A percentile compares a stretch with the other conserved stretches of the same genome.
Evolutionary conservation across 2,113 vertebrate species (phyloP).

Genomic region (Ammodramus savannarum): DNA sequence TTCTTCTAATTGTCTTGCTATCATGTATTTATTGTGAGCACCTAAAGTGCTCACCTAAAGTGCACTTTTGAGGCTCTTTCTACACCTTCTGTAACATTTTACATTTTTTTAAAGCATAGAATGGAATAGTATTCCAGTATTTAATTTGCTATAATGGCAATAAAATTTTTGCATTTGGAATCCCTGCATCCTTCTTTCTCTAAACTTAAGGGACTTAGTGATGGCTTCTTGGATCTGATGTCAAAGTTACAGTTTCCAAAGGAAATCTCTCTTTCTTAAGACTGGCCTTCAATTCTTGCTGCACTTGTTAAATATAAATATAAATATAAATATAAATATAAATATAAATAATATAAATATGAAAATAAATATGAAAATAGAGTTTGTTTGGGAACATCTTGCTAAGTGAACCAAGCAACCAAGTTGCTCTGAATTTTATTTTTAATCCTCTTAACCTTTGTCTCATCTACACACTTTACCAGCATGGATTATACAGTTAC

Average conservation of each 20-base stretch:
- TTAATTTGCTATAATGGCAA: background rate
- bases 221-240: background rate
- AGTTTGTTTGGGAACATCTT: background rate
- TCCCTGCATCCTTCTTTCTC: background rate
- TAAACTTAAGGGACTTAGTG: background rate
- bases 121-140: background rate
- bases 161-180: background rate
- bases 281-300: background rate
- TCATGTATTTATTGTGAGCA: background rate
- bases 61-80: background rate
- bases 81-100: background rate
- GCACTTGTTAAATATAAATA: background rate
- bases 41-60: background rate
- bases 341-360: too few relatives aligned
- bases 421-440: background rate
- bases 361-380: background rate
- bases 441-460: background rate
- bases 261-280: background rate
- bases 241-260: background rate
- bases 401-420: background rate
- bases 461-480: background rate
- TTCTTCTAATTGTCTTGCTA: background rate
- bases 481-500: background rate
- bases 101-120: background rate
- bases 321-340: background rate